Evolutionary conservation across 2,113 vertebrate genomes (phyloP).

Genomic region (Cranoglanis bouderius): DNA sequence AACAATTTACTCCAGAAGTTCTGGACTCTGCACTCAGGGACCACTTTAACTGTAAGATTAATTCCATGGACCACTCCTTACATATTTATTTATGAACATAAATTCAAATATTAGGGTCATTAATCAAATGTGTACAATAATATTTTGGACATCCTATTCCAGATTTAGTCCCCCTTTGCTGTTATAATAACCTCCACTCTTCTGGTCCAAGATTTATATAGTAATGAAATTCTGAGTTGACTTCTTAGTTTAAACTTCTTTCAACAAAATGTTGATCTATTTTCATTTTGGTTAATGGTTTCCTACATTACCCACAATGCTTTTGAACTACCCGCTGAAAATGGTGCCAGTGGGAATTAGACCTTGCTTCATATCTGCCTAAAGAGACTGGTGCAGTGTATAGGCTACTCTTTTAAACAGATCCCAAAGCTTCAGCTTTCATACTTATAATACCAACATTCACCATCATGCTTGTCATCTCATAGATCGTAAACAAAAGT

Average conservation of each 20-base stretch:
- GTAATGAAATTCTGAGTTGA: neutral
- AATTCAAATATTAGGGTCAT: neutral
- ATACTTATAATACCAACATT: neutral
- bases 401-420: neutral
- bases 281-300: neutral
- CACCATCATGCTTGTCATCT: neutral
- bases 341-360: neutral
- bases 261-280: neutral
- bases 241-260: neutral
- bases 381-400: neutral
- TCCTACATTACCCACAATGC: neutral
- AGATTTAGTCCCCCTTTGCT: no score
- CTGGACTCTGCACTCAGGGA: neutral
- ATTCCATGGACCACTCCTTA: neutral
- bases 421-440: neutral
- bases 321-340: neutral
- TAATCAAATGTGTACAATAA: neutral
- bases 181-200: no score
- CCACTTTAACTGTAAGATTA: neutral
- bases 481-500: neutral
- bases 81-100: neutral
- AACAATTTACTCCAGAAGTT: neutral
- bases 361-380: neutral
- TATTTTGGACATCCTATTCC: neutral
- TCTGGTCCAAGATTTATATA: neutral